Base-by-base conservation (phyloP, 2,797 vertebrate genomes). In the Lagodon rhomboides region DNA sequence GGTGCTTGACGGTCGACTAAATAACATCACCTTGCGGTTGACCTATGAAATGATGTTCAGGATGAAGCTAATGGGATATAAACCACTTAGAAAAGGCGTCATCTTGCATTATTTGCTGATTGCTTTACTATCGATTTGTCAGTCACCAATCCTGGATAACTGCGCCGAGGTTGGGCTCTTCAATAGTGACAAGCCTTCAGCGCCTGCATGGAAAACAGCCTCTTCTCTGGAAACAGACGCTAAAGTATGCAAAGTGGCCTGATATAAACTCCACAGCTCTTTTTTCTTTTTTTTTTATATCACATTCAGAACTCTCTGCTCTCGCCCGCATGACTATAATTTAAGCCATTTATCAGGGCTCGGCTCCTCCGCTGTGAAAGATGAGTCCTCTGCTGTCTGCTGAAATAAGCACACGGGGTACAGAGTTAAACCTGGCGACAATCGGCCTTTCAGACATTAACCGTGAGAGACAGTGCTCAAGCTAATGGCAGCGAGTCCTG, bases 1-100 rank as follows among this genome's bases (percentile, higher is more conserved):
- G 64, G 55, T 12, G 58, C 9, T 41, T 3, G 20, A 51, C 6
- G 18, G 51, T n/a, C 47, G 55, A 62, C 75, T 74, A 58, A 78
- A 84, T 79, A 79, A 81, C 59, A 62, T 80, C 75, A 85, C 89
- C 64, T 84, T 83, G 79, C 54, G 56, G 68, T 55, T 59, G 64
- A 87, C 75, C 83, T 68, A 23, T 76, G n/a, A 83, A 85, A 83
- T 74, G 51, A 71, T 72, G 62, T n/a, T 80, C 38, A 43, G 60
- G 46, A 38, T 68, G 20, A 63, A 80, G 58, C 47, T 73, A 76
- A 82, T 67, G 41, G 54, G 17, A 70, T 61, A 51, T 53, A 30
- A 67, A 77, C 23, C 59, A 46, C 38, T 84, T 43, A 70, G 59
- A 73, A 82, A 78, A 58, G 25, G 49, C 50, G 63, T 49, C 53